These are phyloP conservation scores for Rhinogobio ventralis DNA, from an alignment of 2,797 vertebrate species.

Conservation along the genomic window DNA sequence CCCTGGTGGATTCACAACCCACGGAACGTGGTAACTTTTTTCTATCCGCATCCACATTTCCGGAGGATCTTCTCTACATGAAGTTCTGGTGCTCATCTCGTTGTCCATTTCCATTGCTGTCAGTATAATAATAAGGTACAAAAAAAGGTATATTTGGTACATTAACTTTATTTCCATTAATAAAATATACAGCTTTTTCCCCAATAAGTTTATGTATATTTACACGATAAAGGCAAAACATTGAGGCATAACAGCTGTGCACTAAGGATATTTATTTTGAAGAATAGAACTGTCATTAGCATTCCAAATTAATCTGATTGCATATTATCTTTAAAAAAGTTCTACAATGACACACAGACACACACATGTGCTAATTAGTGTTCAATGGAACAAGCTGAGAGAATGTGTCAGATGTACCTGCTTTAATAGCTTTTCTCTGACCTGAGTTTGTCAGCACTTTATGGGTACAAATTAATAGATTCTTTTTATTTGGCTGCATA, in stretches of 20 bases:
- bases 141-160: too few species aligned
- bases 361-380: not conserved
- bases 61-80: too few species aligned
- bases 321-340: constrained; percentile 28
- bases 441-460: constrained; percentile 35
- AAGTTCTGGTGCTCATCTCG: too few species aligned
- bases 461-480: constrained; percentile 37
- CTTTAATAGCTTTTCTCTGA: constrained; percentile 27
- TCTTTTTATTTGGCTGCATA: constrained; percentile 8
- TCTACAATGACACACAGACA: not conserved
- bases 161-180: too few species aligned
- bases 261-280: not conserved
- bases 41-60: too few species aligned
- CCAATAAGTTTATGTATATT: too few species aligned
- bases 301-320: constrained; percentile 9
- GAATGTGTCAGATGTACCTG: not conserved
- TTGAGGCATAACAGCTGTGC: not conserved
- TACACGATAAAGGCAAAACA: not conserved
- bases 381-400: not conserved
- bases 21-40: too few species aligned
- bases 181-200: too few species aligned
- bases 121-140: too few species aligned
- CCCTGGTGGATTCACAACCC: too few species aligned
- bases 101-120: too few species aligned
- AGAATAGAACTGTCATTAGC: constrained; percentile 35